Evolutionary conservation across 2,797 vertebrate genomes (phyloP).

Genomic region (Phataginus tricuspis): DNA sequence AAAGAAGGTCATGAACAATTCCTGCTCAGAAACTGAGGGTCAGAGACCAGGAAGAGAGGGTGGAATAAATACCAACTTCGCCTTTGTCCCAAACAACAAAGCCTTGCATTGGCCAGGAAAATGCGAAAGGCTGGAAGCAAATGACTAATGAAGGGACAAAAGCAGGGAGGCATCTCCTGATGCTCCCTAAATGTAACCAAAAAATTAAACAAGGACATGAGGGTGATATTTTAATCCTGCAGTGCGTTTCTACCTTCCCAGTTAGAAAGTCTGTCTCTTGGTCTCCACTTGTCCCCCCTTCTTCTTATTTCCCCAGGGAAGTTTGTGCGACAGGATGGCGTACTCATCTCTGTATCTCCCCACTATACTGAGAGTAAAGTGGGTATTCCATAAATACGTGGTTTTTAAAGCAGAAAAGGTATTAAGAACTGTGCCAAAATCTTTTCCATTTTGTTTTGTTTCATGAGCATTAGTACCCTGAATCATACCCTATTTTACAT

Average conservation of each 20-base stretch:
- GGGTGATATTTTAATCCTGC: neutral
- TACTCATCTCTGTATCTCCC: neutral
- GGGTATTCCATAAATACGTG: neutral
- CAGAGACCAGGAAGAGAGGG: neutral
- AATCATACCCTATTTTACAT: neutral
- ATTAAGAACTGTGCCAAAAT: slow-evolving; percentile 34
- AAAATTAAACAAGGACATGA: neutral
- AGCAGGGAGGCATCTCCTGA: neutral
- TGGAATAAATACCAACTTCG: neutral
- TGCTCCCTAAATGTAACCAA: neutral
- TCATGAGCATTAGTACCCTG: neutral
- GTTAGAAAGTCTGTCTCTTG: neutral
- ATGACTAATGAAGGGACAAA: neutral
- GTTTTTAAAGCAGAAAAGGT: neutral
- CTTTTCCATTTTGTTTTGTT: neutral
- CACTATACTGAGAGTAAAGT: neutral
- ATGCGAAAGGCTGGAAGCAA: neutral
- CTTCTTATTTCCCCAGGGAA: neutral
- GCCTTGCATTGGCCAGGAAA: neutral
- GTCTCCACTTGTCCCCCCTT: neutral
- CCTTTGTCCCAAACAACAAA: neutral
- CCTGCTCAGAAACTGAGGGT: neutral
- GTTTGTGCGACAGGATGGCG: neutral
- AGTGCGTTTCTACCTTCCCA: neutral
- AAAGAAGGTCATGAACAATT: neutral